phyloP scores from a whole-genome alignment of 2,797 vertebrate species.

The Apogon hyalosoma region DNA sequence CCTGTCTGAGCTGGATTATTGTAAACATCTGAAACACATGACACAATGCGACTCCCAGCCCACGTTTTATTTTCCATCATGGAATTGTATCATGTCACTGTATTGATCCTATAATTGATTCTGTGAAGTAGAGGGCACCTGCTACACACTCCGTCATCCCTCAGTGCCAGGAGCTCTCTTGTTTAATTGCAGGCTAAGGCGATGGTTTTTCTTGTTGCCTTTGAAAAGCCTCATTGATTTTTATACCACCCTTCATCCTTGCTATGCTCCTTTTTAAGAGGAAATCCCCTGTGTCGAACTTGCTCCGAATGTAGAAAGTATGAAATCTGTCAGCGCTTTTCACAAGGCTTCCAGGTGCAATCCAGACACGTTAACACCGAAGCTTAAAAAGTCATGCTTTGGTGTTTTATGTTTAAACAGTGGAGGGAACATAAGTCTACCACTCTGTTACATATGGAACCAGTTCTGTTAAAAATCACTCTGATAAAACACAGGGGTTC shows the following conservation, averaged over 20 bases:
- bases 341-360: slow-evolving; percentile 69
- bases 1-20: slow-evolving; percentile 52
- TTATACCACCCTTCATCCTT: slow-evolving; percentile 76
- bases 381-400: slow-evolving; percentile 38
- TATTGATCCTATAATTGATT: slow-evolving; percentile 81
- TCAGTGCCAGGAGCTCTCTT: slow-evolving; percentile 69
- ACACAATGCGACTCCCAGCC: slow-evolving; percentile 40
- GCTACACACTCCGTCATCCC: slow-evolving; percentile 71
- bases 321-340: slow-evolving; percentile 74
- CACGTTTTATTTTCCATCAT: slow-evolving; percentile 67
- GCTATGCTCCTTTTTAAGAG: slow-evolving; percentile 72
- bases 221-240: slow-evolving; percentile 85
- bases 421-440: slow-evolving; percentile 28
- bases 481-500: slow-evolving; percentile 13
- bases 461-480: slow-evolving; percentile 26
- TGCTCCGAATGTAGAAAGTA: slow-evolving; percentile 71
- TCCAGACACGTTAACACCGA: slow-evolving; percentile 61
- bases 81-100: slow-evolving; percentile 77
- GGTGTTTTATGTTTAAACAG: slow-evolving; percentile 43
- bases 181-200: slow-evolving; percentile 82
- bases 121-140: slow-evolving; percentile 75
- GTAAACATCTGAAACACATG: slow-evolving; percentile 67
- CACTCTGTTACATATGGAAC: slow-evolving; percentile 12
- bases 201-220: slow-evolving; percentile 80
- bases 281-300: slow-evolving; percentile 74